These are phyloP conservation scores for Lucilia cuprina DNA, from an alignment of 1,140 invertebrate genomes.

Conservation along the genomic window DNA sequence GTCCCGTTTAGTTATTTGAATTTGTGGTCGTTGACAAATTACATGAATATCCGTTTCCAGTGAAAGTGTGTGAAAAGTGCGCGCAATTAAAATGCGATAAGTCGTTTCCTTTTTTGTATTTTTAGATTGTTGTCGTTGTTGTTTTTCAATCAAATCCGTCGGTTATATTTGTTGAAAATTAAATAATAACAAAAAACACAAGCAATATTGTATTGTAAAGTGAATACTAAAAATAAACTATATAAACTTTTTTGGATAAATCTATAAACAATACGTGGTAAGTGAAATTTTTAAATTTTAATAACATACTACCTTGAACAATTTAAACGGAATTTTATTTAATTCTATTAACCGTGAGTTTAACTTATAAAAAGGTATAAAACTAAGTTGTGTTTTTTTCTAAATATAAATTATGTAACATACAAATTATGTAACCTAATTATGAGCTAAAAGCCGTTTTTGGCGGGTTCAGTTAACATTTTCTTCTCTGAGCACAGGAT, in stretches of 20 bases:
- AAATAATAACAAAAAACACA: neutral
- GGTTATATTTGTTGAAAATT: neutral
- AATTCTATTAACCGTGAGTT: too few relatives aligned
- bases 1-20: neutral
- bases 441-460: too few relatives aligned
- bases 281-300: neutral
- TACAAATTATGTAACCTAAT: too few relatives aligned
- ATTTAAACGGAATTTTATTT: too few relatives aligned
- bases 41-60: conserved; percentile 52
- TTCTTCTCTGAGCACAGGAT: too few relatives aligned
- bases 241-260: neutral
- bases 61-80: neutral
- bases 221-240: neutral
- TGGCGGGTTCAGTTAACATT: too few relatives aligned
- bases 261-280: neutral
- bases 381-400: too few relatives aligned
- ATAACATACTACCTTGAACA: too few relatives aligned
- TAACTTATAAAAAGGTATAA: too few relatives aligned
- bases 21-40: conserved; percentile 54
- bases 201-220: neutral
- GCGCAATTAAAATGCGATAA: neutral
- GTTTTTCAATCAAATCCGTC: neutral
- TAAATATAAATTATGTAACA: too few relatives aligned
- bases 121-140: neutral
- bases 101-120: neutral